Evolutionary conservation across 1,140 invertebrate species (phyloP).

Genomic region (Anagrus nilaparvatae): DNA sequence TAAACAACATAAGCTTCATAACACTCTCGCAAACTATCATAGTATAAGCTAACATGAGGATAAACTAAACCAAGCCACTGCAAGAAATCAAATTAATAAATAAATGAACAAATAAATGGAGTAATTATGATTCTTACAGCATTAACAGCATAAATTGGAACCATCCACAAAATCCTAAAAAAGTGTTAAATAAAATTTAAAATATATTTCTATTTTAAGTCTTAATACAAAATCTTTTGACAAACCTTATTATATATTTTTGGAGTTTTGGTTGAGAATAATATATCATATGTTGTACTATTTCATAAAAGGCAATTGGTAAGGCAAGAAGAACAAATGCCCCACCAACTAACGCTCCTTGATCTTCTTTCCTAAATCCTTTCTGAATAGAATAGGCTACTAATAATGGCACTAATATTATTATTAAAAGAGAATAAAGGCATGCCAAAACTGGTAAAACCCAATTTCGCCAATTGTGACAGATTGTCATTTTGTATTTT

Average conservation of each 20-base stretch:
- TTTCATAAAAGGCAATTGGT: conserved; percentile 89
- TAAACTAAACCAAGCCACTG: conserved; percentile 77
- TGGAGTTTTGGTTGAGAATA: conserved; percentile 89
- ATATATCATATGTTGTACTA: conserved; percentile 86
- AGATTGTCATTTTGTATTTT: too few relatives aligned
- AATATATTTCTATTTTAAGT: background rate
- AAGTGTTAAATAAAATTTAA: conserved; percentile 1
- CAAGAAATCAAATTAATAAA: conserved; percentile 27
- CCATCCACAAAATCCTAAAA: conserved; percentile 93
- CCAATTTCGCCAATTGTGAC: conserved; percentile 75
- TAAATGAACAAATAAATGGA: conserved; percentile 9
- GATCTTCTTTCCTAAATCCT: conserved; percentile 61
- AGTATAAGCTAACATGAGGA: conserved; percentile 77
- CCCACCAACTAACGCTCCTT: conserved; percentile 75
- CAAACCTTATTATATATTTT: conserved; percentile 90
- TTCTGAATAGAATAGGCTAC: conserved; percentile 62
- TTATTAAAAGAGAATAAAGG: conserved; percentile 67
- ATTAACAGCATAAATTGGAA: conserved; percentile 92
- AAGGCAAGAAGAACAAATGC: conserved; percentile 83
- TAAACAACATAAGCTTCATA: conserved; percentile 97
- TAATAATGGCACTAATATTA: conserved; percentile 74
- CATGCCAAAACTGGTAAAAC: conserved; percentile 74
- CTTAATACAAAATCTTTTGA: too few relatives aligned
- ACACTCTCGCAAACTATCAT: conserved; percentile 87
- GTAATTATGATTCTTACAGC: conserved; percentile 59